Evolutionary conservation across 1,140 invertebrate species (phyloP).

Genomic region (Eurosta solidaginis): DNA sequence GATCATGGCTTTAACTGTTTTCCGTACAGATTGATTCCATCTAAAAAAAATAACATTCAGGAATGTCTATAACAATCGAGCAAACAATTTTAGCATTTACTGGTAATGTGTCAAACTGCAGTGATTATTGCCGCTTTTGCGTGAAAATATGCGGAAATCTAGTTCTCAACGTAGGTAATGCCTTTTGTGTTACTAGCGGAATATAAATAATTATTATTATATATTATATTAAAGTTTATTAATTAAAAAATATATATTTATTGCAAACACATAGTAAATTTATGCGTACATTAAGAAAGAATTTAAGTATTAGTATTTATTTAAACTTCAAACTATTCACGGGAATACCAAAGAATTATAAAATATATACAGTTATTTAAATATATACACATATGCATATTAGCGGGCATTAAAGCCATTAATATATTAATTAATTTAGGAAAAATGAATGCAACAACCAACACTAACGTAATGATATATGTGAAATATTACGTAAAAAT

Average conservation of each 20-base stretch:
- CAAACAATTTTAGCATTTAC: no score
- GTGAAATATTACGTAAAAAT: neutral
- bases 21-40: no score
- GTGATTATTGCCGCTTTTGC: neutral
- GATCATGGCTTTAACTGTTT: no score
- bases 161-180: neutral
- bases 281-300: no score
- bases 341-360: no score
- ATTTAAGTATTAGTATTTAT: no score
- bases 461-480: neutral
- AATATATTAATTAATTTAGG: neutral
- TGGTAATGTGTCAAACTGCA: slow-evolving; percentile 21
- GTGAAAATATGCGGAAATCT: neutral
- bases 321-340: no score
- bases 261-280: neutral
- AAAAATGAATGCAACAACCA: neutral
- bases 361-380: no score
- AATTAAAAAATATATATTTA: neutral
- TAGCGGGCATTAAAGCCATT: no score
- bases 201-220: neutral
- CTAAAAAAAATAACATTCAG: no score
- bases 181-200: neutral
- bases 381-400: no score
- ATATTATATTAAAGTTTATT: neutral
- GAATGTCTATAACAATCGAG: no score